These are phyloP conservation scores for Pentalonia nigronervosa DNA, from an alignment of 1,140 invertebrate species.

Conservation along the genomic window DNA sequence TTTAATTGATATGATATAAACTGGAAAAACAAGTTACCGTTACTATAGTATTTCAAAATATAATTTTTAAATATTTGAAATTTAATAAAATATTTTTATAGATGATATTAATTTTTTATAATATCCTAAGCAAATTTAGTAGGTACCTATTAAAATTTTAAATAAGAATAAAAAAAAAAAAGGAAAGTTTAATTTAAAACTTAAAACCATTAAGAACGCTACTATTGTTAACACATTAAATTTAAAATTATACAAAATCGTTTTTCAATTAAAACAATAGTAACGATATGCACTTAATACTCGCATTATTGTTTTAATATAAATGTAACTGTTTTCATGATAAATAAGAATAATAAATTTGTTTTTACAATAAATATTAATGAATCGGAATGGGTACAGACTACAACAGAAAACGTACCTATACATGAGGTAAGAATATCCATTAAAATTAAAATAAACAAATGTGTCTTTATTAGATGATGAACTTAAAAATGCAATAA, in stretches of 20 bases:
- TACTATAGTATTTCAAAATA: not conserved
- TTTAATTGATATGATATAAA: not conserved
- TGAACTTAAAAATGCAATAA: not conserved
- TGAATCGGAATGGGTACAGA: not conserved
- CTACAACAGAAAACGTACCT: not conserved
- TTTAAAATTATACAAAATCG: not conserved
- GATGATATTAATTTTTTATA: not conserved
- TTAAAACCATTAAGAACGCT: not conserved
- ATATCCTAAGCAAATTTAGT: not conserved
- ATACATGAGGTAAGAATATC: not conserved
- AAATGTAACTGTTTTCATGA: not conserved
- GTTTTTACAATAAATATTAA: not conserved
- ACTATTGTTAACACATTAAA: not conserved
- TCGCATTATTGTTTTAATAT: not conserved
- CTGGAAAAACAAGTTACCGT: slow-evolving; percentile 16
- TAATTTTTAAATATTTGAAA: not conserved
- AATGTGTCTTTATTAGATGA: not conserved
- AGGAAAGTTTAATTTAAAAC: not conserved
- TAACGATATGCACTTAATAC: not conserved
- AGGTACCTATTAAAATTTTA: not conserved
- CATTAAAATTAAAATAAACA: not conserved
- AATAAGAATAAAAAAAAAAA: not conserved
- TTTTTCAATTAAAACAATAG: not conserved
- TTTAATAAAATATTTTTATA: not conserved
- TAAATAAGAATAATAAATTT: not conserved